Conservation (phyloP, 2,797 vertebrate genomes). For the Xiphorhynchus erythropygius region DNA sequence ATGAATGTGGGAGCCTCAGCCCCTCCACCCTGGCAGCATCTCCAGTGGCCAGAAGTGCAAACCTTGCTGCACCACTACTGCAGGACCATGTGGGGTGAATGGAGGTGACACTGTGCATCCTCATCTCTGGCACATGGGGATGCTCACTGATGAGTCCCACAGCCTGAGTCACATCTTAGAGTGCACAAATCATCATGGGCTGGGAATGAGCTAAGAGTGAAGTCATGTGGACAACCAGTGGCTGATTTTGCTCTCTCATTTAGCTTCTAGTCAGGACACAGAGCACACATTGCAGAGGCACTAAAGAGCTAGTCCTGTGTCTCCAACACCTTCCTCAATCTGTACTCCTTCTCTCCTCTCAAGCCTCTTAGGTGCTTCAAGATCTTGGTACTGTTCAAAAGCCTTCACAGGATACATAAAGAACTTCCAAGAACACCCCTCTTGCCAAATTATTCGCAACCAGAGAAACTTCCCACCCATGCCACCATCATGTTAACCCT, state of each 20-base stretch:
- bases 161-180: neutral
- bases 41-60: neutral
- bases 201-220: neutral
- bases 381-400: neutral
- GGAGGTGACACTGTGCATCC: neutral
- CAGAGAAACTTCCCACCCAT: neutral
- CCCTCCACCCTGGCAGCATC: neutral
- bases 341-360: neutral
- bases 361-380: neutral
- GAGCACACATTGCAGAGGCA: neutral
- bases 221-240: neutral
- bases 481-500: rapidly evolving
- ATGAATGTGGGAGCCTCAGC: neutral
- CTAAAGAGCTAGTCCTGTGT: neutral
- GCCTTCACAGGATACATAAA: neutral
- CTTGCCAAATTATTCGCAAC: neutral
- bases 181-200: neutral
- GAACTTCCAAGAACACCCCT: neutral
- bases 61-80: neutral
- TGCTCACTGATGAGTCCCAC: neutral
- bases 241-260: neutral
- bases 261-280: neutral
- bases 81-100: neutral
- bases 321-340: neutral
- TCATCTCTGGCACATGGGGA: neutral